Evolutionary conservation across 2,888 invertebrate species (phyloP), one percentile per base, ranked within the genome.

Genomic region (Dryocosmus kuriphilus): DNA sequence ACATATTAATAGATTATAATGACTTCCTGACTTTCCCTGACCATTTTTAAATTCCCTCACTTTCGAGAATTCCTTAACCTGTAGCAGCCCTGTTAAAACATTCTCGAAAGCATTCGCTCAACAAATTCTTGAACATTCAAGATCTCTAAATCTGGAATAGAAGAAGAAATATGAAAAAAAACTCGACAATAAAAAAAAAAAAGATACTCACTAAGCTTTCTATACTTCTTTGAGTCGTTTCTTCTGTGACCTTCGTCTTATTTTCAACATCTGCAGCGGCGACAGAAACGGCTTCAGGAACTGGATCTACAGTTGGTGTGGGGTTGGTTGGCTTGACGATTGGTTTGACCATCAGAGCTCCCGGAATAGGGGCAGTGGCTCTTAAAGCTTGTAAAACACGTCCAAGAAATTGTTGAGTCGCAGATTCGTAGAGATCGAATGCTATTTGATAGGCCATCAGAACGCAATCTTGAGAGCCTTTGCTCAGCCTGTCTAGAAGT

Each of bases 381-480:
- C 96, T 94, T 9, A 98, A 92, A 24, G 97, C 96, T 89, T 96
- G 96, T 82, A 98, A 92, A 14, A 98, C 97, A 85, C 96, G 94
- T 14, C 96, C 96, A 74, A 99, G 93, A 91, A 99, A 99, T 91
- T 99, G 98, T 92, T 99, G 99, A 2, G 99, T 99, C 0, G 99
- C 99, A 61, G 98, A 98, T 92, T 99, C 99, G 90, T 99, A 99
- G 85, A 99, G 94, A 93, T 99, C 99, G 92, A 99, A 99, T 0
- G 96, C 98, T 87, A 99, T 98, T 93, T 99, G 99, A 92, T 98
- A 99, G 0, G 98, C 98, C 97, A 99, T 99, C 60, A 99, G 93
- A 79, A 96, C 96, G 82, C 95, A 95, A 82, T 97, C 96, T 92
- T 94, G 93, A 0, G 93, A 93, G 55, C 96, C 97, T 90, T 96